These are phyloP conservation scores for Anthoscopus minutus DNA, from an alignment of 2,113 vertebrate species.

Conservation along the genomic window DNA sequence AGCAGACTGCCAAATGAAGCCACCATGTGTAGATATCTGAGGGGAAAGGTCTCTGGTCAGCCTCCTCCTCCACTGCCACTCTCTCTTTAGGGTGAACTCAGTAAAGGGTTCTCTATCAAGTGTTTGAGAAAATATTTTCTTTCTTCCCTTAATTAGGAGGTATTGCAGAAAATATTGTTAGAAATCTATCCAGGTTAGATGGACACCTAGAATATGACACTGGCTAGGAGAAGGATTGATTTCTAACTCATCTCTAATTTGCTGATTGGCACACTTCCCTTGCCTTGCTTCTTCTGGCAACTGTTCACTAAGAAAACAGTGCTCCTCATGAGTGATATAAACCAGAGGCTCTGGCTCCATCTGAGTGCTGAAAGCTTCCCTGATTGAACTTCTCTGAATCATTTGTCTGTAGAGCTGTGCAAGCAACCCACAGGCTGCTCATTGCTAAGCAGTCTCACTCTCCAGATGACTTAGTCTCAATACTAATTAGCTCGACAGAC, in stretches of 20 bases:
- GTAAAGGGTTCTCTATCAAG: not conserved
- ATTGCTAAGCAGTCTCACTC: not conserved
- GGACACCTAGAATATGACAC: not conserved
- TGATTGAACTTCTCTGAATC: not conserved
- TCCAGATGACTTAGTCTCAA: not conserved
- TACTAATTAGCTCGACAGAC: not conserved
- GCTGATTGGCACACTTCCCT: not conserved
- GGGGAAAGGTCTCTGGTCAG: not conserved
- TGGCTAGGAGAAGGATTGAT: not conserved
- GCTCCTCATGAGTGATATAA: not conserved
- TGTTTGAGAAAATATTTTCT: not conserved
- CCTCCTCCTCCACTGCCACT: not conserved
- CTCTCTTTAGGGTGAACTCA: not conserved
- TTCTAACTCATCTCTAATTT: not conserved
- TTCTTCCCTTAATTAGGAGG: not conserved
- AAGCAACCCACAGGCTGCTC: not conserved
- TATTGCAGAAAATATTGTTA: not conserved
- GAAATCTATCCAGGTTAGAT: not conserved
- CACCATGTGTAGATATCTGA: accelerated
- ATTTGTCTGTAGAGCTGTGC: not conserved
- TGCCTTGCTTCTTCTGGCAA: not conserved
- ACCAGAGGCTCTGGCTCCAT: not conserved
- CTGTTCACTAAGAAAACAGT: not conserved
- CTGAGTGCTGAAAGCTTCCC: not conserved
- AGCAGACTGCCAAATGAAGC: not conserved